These are phyloP conservation scores for Dilophus febrilis DNA, from an alignment of 2,888 invertebrate species.

Conservation along the genomic window DNA sequence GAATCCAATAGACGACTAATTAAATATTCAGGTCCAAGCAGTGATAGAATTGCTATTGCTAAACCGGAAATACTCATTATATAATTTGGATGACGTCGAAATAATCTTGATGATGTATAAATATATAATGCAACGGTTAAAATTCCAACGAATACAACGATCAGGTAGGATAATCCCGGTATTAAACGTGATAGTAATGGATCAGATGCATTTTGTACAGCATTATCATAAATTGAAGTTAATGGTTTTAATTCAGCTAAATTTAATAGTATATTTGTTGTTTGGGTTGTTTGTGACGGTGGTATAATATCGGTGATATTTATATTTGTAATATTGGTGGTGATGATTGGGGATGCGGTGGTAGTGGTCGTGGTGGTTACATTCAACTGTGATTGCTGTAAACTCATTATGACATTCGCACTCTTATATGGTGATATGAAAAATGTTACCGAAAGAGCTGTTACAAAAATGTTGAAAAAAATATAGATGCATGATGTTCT, in stretches of 20 bases:
- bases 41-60: conserved; percentile 22
- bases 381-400: too few species aligned
- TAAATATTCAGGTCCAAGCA: conserved; percentile 24
- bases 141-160: conserved; percentile 24
- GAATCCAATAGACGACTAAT: conserved; percentile 25
- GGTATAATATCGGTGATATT: too few species aligned
- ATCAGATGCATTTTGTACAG: conserved; percentile 16
- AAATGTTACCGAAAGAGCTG: conserved; percentile 26
- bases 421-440: conserved; percentile 29
- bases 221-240: conserved; percentile 27
- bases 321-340: too few species aligned
- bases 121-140: conserved; percentile 24
- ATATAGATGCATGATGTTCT: conserved; percentile 27
- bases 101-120: conserved; percentile 26
- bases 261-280: conserved; percentile 14
- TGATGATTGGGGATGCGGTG: too few species aligned
- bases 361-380: too few species aligned
- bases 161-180: conserved; percentile 21
- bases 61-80: conserved; percentile 26
- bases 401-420: too few species aligned
- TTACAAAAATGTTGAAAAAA: conserved; percentile 29
- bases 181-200: conserved; percentile 17
- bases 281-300: too few species aligned
- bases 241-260: conserved; percentile 23
- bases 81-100: conserved; percentile 27